Evolutionary conservation across 2,888 invertebrate species (phyloP).

Genomic region (Achlya flavicornis): DNA sequence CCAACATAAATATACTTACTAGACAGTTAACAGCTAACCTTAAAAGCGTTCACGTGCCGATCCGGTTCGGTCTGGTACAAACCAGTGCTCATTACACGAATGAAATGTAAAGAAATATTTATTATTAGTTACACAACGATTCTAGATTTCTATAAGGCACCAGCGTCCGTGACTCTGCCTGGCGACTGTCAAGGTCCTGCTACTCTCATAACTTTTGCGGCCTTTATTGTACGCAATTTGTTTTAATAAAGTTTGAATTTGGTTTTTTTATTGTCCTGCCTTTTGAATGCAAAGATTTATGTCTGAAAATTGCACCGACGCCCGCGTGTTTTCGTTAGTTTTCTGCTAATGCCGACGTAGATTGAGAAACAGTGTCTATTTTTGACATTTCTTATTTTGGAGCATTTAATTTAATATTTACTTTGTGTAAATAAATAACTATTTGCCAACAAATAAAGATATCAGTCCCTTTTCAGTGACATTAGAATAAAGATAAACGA

Average conservation of each 20-base stretch:
- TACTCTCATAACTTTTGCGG: constrained; percentile 35
- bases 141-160: constrained; percentile 22
- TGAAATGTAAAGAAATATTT: constrained; percentile 16
- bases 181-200: constrained; percentile 34
- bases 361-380: background rate
- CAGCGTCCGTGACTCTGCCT: constrained; percentile 7
- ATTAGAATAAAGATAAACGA: too few relatives aligned
- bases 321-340: background rate
- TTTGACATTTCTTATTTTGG: background rate
- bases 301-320: background rate
- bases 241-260: constrained; percentile 15
- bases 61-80: constrained; percentile 10
- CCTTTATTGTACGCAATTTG: constrained; percentile 34
- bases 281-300: constrained; percentile 4
- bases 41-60: constrained; percentile 9
- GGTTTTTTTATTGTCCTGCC: background rate
- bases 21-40: constrained; percentile 12
- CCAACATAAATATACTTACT: background rate
- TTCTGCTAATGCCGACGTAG: background rate
- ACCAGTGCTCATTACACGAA: constrained; percentile 8
- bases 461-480: too few relatives aligned
- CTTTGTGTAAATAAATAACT: too few relatives aligned
- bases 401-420: background rate
- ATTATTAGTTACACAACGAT: constrained; percentile 37
- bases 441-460: too few relatives aligned